These are phyloP conservation scores for Potamilus streckersoni DNA, from an alignment of 1,140 invertebrate species.

Conservation along the genomic window DNA sequence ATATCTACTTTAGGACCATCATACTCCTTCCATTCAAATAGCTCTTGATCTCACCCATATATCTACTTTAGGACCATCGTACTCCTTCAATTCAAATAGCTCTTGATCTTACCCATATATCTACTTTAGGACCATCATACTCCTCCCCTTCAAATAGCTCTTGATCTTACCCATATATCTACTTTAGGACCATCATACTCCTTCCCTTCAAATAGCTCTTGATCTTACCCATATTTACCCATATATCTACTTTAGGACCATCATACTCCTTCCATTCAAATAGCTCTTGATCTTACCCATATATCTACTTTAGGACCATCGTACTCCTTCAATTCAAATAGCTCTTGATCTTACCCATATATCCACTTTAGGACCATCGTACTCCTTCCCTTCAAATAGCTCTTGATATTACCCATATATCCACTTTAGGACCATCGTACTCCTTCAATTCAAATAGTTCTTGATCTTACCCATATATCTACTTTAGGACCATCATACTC, in stretches of 20 bases:
- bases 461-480: conserved; percentile 88
- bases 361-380: conserved; percentile 96
- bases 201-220: conserved; percentile 97
- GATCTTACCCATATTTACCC: no score
- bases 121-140: conserved; percentile 96
- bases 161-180: conserved; percentile 99
- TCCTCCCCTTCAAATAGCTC: conserved; percentile 97
- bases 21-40: conserved; percentile 96
- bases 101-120: conserved; percentile 99
- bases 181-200: conserved; percentile 96
- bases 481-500: conserved; percentile 96
- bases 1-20: conserved; percentile 97
- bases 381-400: conserved; percentile 95
- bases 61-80: conserved; percentile 96
- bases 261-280: conserved; percentile 97
- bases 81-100: conserved; percentile 95
- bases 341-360: conserved; percentile 99
- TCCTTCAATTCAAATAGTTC: conserved; percentile 93
- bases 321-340: conserved; percentile 96
- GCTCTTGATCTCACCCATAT: conserved; percentile 99
- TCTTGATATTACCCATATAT: conserved; percentile 99
- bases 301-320: conserved; percentile 97
- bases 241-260: conserved; percentile 96
- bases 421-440: conserved; percentile 96
- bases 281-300: conserved; percentile 99